Percentiles rank a stretch among this genome's conserved stretches.
Conservation (phyloP, 64 coral and sea anemone genomes). For the Astreopora myriophthalma region DNA sequence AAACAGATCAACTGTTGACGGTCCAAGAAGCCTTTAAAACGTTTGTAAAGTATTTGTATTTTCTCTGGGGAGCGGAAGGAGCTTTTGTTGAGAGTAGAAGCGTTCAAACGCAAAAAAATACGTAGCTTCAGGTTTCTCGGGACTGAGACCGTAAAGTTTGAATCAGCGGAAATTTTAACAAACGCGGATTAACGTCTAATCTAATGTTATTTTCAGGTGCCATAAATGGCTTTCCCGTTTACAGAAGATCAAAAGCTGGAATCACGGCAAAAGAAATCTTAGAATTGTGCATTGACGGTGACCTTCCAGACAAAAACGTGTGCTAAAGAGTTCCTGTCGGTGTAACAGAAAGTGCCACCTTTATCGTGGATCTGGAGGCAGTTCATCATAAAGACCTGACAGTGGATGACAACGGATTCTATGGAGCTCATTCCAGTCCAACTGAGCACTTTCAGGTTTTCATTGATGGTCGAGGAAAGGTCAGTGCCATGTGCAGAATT, state of each 20-base stretch:
- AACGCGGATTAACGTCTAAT: too few relatives aligned
- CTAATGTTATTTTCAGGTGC: too few relatives aligned
- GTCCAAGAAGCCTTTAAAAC: too few relatives aligned
- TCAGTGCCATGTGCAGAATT: neutral
- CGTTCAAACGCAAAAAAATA: too few relatives aligned
- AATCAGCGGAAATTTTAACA: too few relatives aligned
- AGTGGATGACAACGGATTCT: constrained; percentile 38
- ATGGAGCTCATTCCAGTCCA: constrained; percentile 19
- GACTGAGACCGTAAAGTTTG: too few relatives aligned
- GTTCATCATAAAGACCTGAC: neutral
- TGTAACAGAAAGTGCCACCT: neutral
- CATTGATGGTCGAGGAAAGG: neutral
- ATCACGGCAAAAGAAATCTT: neutral
- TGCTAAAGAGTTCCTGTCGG: neutral
- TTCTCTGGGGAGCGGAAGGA: too few relatives aligned
- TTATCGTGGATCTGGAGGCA: neutral
- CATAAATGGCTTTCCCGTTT: neutral
- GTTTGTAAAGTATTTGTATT: too few relatives aligned
- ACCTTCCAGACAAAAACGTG: neutral
- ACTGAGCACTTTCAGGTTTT: neutral
- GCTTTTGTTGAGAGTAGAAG: too few relatives aligned
- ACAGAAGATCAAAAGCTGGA: neutral
- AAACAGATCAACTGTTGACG: too few relatives aligned
- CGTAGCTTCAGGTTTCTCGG: too few relatives aligned
- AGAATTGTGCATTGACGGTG: neutral